Base-by-base conservation (phyloP, 2,113 vertebrate genomes). In the Sceloporus tristichus region DNA sequence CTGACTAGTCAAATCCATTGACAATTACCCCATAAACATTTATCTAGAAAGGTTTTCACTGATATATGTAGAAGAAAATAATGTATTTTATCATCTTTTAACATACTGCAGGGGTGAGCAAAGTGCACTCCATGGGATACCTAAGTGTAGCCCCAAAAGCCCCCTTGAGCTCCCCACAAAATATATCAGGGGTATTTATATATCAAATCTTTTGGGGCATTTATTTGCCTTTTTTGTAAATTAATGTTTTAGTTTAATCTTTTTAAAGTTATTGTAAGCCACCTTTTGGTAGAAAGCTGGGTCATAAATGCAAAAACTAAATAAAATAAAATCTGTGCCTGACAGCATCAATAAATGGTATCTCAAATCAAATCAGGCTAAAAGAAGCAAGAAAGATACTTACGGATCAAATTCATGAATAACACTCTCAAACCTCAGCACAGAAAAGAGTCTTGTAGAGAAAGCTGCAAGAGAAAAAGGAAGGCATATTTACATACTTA, bases 401-500 rank as follows among this genome's bases (percentile, higher is more conserved):
- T 95, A 99, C 99, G 99, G 99, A 94, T 99, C 99, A 92, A 99
- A 99, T 90, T 99, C 99, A 91, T 99, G 99, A 97, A 99, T 99
- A 95, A 99, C 99, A 0, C 99, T 99, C 96, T 99, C 99, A 82
- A 99, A 99, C 89, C 99, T 97, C 93, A 99, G 89, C 73, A 99
- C 99, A 0, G 99, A 99, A 89, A 99, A 99, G 1, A 99, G 97
- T 90, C 99, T 97, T 0, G 99, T 99, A 84, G 98, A 99, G 93
- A 99, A 99, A 18, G 99, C 99, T 99, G 95, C 5, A 88, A 89
- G 83, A 85, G 2, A 89, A 21, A 71, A 76, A 74, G 65, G 56
- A 40, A 29, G 48, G 23, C 82, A 85, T 25, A 65, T 89, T 70
- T 88, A 23, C 1, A 34, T 18, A 0, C 2, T 86, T 3, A 1